Evolutionary conservation across 2,797 vertebrate species (phyloP).

Genomic region (Todus mexicanus): DNA sequence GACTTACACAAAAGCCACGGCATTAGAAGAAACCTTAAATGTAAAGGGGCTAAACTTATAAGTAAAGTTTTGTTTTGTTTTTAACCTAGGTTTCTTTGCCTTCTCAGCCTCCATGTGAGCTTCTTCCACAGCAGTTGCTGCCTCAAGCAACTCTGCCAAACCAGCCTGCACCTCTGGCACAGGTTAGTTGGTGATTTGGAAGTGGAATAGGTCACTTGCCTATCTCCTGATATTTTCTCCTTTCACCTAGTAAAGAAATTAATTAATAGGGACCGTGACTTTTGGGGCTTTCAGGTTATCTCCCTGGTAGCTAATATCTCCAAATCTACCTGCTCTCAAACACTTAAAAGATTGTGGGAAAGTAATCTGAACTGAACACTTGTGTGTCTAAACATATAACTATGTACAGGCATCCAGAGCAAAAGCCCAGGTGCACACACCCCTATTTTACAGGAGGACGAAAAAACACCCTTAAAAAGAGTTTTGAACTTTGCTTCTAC

Average conservation of each 20-base stretch:
- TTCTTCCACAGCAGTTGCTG: constrained; percentile 72
- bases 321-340: not conserved
- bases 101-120: constrained; percentile 66
- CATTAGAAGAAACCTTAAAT: not conserved
- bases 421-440: not conserved
- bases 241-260: not conserved
- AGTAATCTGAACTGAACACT: not conserved
- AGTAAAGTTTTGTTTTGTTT: constrained; percentile 14
- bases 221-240: not conserved
- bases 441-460: not conserved
- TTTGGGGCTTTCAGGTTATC: not conserved
- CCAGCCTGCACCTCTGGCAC: constrained; percentile 68
- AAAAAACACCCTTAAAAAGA: not conserved
- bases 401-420: not conserved
- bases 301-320: not conserved
- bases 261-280: not conserved
- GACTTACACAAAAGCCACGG: not conserved
- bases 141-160: constrained; percentile 69
- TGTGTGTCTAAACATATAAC: not conserved
- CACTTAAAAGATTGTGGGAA: not conserved
- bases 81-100: constrained; percentile 62
- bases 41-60: not conserved
- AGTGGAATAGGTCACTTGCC: constrained; percentile 3
- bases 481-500: not conserved
- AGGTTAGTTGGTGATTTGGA: constrained; percentile 67